A percentile compares a stretch with the other conserved stretches of the same genome.
Evolutionary conservation across 1,140 invertebrate genomes (phyloP).

Genomic region (Drosophila ercepeae): DNA sequence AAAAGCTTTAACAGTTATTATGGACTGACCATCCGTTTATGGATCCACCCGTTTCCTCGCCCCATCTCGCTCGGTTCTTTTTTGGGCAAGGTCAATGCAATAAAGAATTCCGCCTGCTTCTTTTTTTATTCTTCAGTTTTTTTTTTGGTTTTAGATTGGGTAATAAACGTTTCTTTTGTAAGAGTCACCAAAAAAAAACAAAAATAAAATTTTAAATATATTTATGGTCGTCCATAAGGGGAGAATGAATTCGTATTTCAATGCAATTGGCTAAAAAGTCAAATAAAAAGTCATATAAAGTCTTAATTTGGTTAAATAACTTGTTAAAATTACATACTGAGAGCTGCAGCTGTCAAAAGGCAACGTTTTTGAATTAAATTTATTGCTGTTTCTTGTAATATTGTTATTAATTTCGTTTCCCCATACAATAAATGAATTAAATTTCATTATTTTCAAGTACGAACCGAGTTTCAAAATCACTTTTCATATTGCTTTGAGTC

Average conservation of each 20-base stretch:
- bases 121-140: constrained; percentile 7
- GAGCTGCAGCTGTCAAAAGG: neutral
- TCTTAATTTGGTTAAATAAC: neutral
- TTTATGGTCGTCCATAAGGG: neutral
- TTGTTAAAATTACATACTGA: neutral
- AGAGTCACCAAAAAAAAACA: constrained; percentile 3
- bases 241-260: neutral
- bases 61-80: constrained; percentile 36
- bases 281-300: neutral
- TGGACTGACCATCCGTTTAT: constrained; percentile 20
- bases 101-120: constrained; percentile 37
- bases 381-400: neutral
- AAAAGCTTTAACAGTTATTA: constrained; percentile 40
- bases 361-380: neutral
- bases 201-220: constrained; percentile 25
- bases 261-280: neutral
- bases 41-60: constrained; percentile 40
- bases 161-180: constrained; percentile 32
- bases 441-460: too few relatives aligned
- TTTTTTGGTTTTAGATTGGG: constrained; percentile 13
- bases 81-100: constrained; percentile 77
- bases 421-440: too few relatives aligned
- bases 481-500: neutral
- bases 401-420: too few relatives aligned
- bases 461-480: neutral